Base-by-base conservation (phyloP, 2,888 invertebrate genomes). In the Conomelus anceps region DNA sequence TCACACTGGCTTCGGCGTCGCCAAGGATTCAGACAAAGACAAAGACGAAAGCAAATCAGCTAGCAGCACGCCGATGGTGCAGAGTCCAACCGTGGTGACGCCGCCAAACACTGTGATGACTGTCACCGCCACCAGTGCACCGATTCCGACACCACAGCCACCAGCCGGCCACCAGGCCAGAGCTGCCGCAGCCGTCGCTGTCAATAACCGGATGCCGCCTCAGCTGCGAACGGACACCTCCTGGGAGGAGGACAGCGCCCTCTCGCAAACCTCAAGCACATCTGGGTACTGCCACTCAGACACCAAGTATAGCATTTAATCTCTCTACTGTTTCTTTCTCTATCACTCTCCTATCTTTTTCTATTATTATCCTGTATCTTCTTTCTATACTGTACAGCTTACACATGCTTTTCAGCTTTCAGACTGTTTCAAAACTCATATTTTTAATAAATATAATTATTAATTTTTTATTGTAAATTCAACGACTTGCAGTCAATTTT, bases 221-320 rank as follows among this genome's bases (percentile, higher is more conserved):
- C 87, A 88, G 84, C 86, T 90, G 29, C 89, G 89, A 63, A 90
- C 89, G 29, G 91, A 91, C 22, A 88, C 89, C 23, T 91, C 91
- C 0, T 91, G 91, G 90, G 92, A 92, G 87, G 92, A 92, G 41
- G 92, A 92, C 41, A 91, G 90, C 85, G 90, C 90, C 84, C 89
- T 89, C 23, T 91, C 89, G 1, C 91, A 90, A 85, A 91, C 90
- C 13, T 91, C 90, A 11, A 91, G 92, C 96, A 96, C 93, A 95
- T 94, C 91, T 93, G 94, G 86, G 94, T 97, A 86, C 22, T 63
- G n/a, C 63, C 63, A 13, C n/a, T 63, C 63, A 63, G n/a, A 63
- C 63, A n/a, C 63, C 63, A 63, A 63, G 63, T 63, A 63, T 34
- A 63, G n/a, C 7, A n/a, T n/a, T n/a, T n/a, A n/a, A 20, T n/a